Evolutionary conservation across 92 coral and sea anemone species (phyloP).

Genomic region (Anthopleura xanthogrammica): DNA sequence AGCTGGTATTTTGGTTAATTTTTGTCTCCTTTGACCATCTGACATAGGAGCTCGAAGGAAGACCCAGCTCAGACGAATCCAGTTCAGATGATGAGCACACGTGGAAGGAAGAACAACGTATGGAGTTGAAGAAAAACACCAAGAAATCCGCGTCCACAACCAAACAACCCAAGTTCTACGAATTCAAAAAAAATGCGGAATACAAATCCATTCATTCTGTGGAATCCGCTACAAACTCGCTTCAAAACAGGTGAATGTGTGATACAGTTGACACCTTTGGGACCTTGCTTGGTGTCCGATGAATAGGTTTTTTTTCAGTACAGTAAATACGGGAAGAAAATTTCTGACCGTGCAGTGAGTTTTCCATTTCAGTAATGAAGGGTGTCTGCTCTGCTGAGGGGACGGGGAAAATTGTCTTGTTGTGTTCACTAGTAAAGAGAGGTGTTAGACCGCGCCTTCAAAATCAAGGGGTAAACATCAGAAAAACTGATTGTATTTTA

Average conservation of each 20-base stretch:
- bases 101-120: slow-evolving; percentile 67
- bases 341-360: no score
- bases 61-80: slow-evolving; percentile 78
- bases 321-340: no score
- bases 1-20: neutral
- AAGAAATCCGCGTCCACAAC: slow-evolving; percentile 9
- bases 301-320: no score
- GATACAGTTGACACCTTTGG: neutral
- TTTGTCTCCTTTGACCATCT: neutral
- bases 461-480: no score
- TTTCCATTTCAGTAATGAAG: no score
- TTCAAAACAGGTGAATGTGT: slow-evolving; percentile 44
- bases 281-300: no score
- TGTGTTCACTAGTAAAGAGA: no score
- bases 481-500: no score
- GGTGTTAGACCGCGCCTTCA: no score
- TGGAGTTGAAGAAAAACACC: slow-evolving; percentile 34
- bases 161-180: slow-evolving; percentile 84
- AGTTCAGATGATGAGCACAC: slow-evolving; percentile 92
- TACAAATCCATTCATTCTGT: slow-evolving; percentile 36
- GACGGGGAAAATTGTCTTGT: no score
- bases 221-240: slow-evolving; percentile 23
- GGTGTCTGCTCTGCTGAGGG: no score
- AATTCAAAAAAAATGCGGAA: slow-evolving; percentile 73
- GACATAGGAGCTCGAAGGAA: slow-evolving; percentile 75